Percentiles rank a stretch among this genome's conserved stretches.
phyloP scores from a whole-genome alignment of 2,888 invertebrate genomes.

The Campoplex capitator region DNA sequence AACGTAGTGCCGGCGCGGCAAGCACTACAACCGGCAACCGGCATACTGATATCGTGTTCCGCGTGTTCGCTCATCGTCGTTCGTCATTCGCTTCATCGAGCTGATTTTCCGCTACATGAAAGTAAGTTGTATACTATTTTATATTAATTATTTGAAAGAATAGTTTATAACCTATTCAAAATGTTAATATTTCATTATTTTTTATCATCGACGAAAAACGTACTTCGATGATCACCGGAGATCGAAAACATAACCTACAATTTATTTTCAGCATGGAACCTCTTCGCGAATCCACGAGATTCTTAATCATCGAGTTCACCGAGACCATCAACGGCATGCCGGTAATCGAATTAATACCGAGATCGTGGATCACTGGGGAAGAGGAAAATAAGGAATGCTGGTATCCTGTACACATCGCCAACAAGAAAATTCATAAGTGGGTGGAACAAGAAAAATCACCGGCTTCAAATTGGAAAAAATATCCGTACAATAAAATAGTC shows the following conservation, averaged over 20 bases:
- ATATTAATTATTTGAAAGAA: too few relatives aligned
- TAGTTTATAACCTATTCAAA: too few relatives aligned
- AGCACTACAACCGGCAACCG: not conserved
- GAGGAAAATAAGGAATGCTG: not conserved
- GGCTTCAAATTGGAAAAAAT: slow-evolving; percentile 1
- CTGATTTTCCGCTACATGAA: not conserved
- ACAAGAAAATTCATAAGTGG: not conserved
- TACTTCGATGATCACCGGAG: not conserved
- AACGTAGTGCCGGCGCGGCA: not conserved
- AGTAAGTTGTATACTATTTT: not conserved
- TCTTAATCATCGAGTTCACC: not conserved
- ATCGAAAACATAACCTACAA: not conserved
- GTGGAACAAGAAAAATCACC: slow-evolving; percentile 6
- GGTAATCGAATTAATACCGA: not conserved
- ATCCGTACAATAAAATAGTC: not conserved
- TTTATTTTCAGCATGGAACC: too few relatives aligned
- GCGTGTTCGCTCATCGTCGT: not conserved
- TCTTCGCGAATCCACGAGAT: not conserved
- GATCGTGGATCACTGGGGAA: not conserved
- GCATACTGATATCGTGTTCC: not conserved
- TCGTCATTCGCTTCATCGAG: too few relatives aligned
- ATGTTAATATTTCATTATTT: not conserved
- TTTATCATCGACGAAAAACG: not conserved
- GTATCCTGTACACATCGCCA: not conserved
- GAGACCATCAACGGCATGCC: not conserved